Base-by-base conservation (phyloP, 2,797 vertebrate species). In the Rachycentron canadum region DNA sequence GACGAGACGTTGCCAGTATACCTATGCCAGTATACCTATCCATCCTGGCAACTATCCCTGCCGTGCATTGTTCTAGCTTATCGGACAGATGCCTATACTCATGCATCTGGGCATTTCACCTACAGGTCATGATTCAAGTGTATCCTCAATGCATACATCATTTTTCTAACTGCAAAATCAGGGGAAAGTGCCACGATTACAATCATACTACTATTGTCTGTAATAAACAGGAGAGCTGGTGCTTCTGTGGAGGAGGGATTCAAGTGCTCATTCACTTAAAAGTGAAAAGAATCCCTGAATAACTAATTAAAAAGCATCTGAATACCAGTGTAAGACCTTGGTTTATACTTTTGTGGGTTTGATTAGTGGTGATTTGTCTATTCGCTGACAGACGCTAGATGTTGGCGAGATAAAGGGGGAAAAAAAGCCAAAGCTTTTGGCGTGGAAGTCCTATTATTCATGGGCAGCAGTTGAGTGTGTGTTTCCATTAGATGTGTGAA, bases 401-500 rank as follows among this genome's bases (percentile, higher is more conserved):
- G 88, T 87, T 78, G 82, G 82, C 45, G 78, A 91, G 90, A 92
- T 92, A 87, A 89, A 77, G 86, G 47, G 32, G 58, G 16, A 36
- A 76, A 88, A 88, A 84, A 86, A 80, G 76, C 86, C 85, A 76
- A 79, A 71, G 79, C 82, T 79, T 91, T 91, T 91, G 90, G 89
- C 88, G 86, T 74, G 73, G 84, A 91, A 92, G 82, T 78, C 78
- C 85, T 90, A 86, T 92, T 92, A 91, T 93, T 94, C 92, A 85
- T 88, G 93, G 94, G 93, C 93, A 94, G 88, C 91, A 89, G 86
- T 92, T 91, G 87, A 91, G 88, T 93, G 91, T 93, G 93, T 92
- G 81, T 94, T 94, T 94, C 92, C 92, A 94, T 94, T 95, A 94
- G 91, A 94, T 93, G 92, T 93, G 91, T 90, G 93, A 93, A 93